These are phyloP conservation scores for Pyrgilauda ruficollis DNA, from an alignment of 2,113 vertebrate species.

Conservation along the genomic window DNA sequence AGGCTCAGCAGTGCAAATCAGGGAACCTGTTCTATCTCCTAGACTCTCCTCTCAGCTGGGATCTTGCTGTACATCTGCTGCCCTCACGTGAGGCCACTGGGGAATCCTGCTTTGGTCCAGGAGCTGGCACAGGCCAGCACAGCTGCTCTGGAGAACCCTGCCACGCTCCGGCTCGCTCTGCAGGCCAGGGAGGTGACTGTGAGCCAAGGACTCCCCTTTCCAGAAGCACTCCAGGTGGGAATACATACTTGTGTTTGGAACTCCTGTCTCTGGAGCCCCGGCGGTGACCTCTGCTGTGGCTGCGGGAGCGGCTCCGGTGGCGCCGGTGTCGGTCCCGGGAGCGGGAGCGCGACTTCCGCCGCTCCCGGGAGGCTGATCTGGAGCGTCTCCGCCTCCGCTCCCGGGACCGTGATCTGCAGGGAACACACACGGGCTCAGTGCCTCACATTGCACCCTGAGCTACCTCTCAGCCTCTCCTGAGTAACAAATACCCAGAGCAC, in stretches of 20 bases:
- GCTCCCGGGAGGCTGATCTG: slow-evolving; percentile 81
- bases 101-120: not conserved
- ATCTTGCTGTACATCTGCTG: not conserved
- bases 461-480: not conserved
- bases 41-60: not conserved
- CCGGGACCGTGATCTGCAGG: slow-evolving; percentile 86
- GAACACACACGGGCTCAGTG: not conserved
- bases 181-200: not conserved
- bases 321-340: slow-evolving; percentile 87
- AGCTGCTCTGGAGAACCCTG: not conserved
- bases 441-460: rapidly evolving
- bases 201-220: slow-evolving; percentile 5
- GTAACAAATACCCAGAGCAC: not conserved
- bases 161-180: not conserved
- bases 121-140: not conserved
- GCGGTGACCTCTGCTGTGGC: slow-evolving; percentile 86
- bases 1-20: not conserved
- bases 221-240: not conserved
- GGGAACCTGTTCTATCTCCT: not conserved
- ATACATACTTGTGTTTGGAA: slow-evolving; percentile 88
- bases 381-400: slow-evolving; percentile 85
- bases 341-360: slow-evolving; percentile 77
- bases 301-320: slow-evolving; percentile 87
- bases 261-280: slow-evolving; percentile 84
- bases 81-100: not conserved